phyloP scores from a whole-genome alignment of 2,888 invertebrate genomes.

The Criorhina ranunculi region DNA sequence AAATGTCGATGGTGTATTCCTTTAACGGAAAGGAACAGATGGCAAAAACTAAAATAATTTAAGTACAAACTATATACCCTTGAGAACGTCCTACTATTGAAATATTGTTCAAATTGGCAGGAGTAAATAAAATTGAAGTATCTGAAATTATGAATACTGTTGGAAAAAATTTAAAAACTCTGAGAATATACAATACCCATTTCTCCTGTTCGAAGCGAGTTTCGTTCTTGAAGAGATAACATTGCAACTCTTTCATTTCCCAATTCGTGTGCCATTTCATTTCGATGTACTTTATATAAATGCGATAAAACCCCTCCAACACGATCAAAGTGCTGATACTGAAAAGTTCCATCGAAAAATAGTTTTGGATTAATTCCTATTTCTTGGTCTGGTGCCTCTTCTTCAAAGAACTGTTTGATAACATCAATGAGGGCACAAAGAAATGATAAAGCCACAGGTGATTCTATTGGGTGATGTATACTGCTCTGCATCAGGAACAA shows the following conservation, averaged over 20 bases:
- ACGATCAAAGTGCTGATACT: conserved; percentile 84
- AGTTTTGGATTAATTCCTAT: conserved; percentile 80
- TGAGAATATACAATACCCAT: conserved; percentile 78
- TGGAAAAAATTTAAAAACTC: not conserved
- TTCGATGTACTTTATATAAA: conserved; percentile 82
- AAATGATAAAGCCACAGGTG: conserved; percentile 83
- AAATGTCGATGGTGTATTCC: conserved; percentile 70
- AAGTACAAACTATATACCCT: conserved; percentile 77
- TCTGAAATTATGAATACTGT: conserved; percentile 77
- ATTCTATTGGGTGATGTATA: conserved; percentile 83
- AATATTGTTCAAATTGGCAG: conserved; percentile 81
- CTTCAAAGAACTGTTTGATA: conserved; percentile 69
- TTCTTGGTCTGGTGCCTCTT: conserved; percentile 79
- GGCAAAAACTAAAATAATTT: conserved; percentile 24
- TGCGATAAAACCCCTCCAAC: conserved; percentile 84
- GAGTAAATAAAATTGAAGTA: conserved; percentile 81
- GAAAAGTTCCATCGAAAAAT: conserved; percentile 83
- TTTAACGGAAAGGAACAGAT: conserved; percentile 13
- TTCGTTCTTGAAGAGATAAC: conserved; percentile 80
- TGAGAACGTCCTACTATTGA: conserved; percentile 81
- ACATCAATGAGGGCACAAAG: conserved; percentile 82
- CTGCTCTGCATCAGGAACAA: conserved; percentile 83
- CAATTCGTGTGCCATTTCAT: conserved; percentile 81
- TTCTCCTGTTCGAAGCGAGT: conserved; percentile 79
- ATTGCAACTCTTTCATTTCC: conserved; percentile 81